Evolutionary conservation across 2,888 invertebrate genomes (phyloP).

Genomic region (Branchellion lobata): DNA sequence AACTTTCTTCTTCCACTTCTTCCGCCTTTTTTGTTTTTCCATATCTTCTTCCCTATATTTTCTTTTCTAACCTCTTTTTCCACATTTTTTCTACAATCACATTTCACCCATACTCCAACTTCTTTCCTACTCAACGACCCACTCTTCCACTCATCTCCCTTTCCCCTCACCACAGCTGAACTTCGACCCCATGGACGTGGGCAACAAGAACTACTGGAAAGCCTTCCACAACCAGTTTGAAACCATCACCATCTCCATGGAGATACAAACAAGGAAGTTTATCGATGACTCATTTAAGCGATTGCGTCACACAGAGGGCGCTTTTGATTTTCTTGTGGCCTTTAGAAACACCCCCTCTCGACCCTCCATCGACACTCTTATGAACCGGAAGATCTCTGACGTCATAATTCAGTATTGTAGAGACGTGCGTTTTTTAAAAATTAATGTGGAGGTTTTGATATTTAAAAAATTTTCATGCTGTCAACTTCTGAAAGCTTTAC

Average conservation of each 20-base stretch:
- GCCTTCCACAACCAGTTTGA: conserved; percentile 77
- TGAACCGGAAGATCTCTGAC: conserved; percentile 79
- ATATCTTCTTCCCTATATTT: no score
- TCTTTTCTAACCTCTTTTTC: no score
- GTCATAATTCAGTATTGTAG: conserved; percentile 81
- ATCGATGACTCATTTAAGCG: conserved; percentile 82
- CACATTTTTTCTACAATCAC: no score
- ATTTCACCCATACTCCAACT: no score
- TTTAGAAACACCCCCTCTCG: conserved; percentile 79
- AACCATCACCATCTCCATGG: conserved; percentile 73
- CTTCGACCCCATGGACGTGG: conserved; percentile 78
- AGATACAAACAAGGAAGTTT: conserved; percentile 78
- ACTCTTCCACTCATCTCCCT: no score
- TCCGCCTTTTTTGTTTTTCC: no score
- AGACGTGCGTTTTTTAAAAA: conserved; percentile 71
- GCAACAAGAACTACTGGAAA: conserved; percentile 82
- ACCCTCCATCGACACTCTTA: conserved; percentile 71
- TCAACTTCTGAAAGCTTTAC: background rate
- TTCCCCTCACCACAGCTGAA: conserved; percentile 67
- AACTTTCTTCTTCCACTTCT: no score
- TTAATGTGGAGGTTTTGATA: background rate
- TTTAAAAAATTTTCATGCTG: background rate
- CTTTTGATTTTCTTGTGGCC: conserved; percentile 76
- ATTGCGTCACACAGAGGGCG: conserved; percentile 78
- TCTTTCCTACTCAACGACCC: no score